Conservation (phyloP, 2,113 vertebrate genomes). For the Malurus melanocephalus region DNA sequence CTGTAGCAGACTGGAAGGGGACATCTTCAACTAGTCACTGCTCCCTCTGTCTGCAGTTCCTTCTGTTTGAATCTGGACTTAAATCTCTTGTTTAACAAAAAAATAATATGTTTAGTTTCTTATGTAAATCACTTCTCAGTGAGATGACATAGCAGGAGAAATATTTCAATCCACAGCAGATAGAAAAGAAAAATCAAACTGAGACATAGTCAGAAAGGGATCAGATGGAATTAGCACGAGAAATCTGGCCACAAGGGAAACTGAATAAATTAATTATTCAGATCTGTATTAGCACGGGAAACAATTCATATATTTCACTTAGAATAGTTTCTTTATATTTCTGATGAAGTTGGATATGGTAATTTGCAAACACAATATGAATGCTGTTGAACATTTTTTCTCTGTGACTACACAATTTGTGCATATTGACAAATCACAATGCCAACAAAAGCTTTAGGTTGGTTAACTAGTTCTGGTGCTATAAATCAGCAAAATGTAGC, state of each 20-base stretch:
- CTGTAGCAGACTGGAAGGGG: not conserved
- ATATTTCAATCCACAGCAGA: not conserved
- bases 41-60: not conserved
- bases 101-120: not conserved
- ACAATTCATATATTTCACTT: not conserved
- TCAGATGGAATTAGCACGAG: not conserved
- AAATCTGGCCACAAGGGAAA: not conserved
- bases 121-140: not conserved
- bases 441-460: not conserved
- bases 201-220: not conserved
- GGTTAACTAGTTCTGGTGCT: not conserved
- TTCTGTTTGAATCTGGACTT: not conserved
- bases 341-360: not conserved
- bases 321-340: not conserved
- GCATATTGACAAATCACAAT: not conserved
- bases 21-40: not conserved
- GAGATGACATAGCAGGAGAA: not conserved
- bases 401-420: not conserved
- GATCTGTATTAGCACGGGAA: not conserved
- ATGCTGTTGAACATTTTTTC: not conserved
- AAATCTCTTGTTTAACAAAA: not conserved
- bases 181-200: not conserved
- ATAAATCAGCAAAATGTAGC: not conserved
- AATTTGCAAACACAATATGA: not conserved
- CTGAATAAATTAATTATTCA: not conserved